Evolutionary conservation across 2,113 vertebrate species (phyloP), one percentile per base, ranked within the genome.

Genomic region (Bucco capensis): DNA sequence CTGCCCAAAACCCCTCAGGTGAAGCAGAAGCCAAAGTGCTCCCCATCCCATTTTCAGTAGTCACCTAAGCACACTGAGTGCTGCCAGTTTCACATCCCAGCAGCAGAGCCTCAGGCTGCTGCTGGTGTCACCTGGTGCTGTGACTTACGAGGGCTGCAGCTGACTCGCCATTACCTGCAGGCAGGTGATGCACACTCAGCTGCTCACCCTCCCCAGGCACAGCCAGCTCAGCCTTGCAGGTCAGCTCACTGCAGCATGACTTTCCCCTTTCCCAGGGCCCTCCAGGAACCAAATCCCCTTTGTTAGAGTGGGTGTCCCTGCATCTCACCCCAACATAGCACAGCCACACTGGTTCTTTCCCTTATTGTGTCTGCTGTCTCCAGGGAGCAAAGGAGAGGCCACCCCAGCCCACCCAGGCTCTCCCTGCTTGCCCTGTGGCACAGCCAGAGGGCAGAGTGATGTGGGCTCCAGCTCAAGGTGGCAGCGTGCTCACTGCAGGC

Each of bases 81-180:
- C 61, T 4, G 7, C 49, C 4, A 18, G 40, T 67, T 47, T 22
- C 0, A 0, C 2, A 1, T 2, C 23, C 4, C 25, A 71, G 66
- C 44, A 40, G 86, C 73, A 70, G 67, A 72, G 71, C 58, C 79
- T 1, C 1, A 30, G 86, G 88, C 51, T 1, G 5, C 40, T 17
- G 44, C 70, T n/a, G 66, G 23, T 2, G 19, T 5, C 21, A 44
- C 16, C 53, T 72, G 44, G 1, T 0, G 46, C 44, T 6, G 27
- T 14, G 73, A n/a, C 67, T 17, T 3, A 19, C 37, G 21, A 2
- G 17, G 50, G 70, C 49, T 38, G 2, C 73, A 16, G 33, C 33
- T 19, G 10, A 21, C 2, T 30, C 53, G 19, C 35, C 27, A 3
- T 62, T 5, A 6, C 84, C 79, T 12, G 54, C 0, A 1, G 90